Evolutionary conservation across 1,140 invertebrate genomes (phyloP), one percentile per base, ranked within the genome.

Genomic region (Pantala flavescens): DNA sequence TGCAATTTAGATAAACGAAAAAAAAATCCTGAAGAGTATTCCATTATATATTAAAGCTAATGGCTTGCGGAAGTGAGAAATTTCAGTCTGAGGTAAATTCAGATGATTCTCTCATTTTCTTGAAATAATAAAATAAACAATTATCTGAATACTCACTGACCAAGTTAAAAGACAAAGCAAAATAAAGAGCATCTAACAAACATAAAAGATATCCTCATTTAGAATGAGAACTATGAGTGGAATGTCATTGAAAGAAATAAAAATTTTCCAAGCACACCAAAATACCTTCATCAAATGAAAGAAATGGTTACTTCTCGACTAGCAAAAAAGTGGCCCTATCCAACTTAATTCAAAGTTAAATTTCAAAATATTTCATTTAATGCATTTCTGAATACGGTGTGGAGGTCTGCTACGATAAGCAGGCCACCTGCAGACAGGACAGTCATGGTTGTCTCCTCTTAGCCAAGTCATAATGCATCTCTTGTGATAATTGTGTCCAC

Each of bases 341-440:
- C 49, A 63, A 21, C 49, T 7, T 1, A 63, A 63, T 7, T 5
- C 9, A 63, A 63, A 63, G n/a, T 14, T 5, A 63, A 63, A 3
- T 3, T 1, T 63, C 12, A 63, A 63, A 63, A 63, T 63, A 63
- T 19, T 63, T 63, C 49, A 63, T 5, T 19, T 14, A 19, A 12
- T 14, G 12, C 16, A 14, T 63, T 3, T 19, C 49, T 63, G 49
- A 21, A 63, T 14, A 19, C 12, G 49, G 12, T 36, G 49, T 63
- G 49, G 49, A 63, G 49, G 49, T 21, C 49, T 72, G n/a, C 71
- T 24, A 76, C 82, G 82, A 76, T 86, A 86, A 7, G 85, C 82
- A 19, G 86, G 85, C 85, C 86, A 86, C 23, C 86, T 80, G 78
- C 86, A 87, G 19, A 85, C 81, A 3, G 86, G 86, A 78, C 86